A percentile compares a stretch with the other conserved stretches of the same genome.
These are phyloP conservation scores for Cheilosia scutellata DNA, from an alignment of 2,888 invertebrate genomes.

Conservation along the genomic window DNA sequence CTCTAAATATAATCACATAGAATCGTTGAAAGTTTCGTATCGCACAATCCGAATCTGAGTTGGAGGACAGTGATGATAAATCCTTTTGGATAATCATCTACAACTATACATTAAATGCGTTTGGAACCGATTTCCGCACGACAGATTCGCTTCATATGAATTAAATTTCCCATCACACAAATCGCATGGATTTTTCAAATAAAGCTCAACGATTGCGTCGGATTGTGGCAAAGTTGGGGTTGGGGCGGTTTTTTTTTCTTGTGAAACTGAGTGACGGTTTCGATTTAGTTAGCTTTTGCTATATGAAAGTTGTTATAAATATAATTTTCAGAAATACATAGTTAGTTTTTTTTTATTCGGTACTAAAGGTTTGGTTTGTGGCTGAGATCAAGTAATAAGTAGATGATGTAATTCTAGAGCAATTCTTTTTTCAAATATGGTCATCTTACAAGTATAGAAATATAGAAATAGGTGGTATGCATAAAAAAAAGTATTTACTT, in stretches of 20 bases:
- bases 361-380: too few species aligned
- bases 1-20: not conserved
- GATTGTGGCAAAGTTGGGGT: conserved; percentile 6
- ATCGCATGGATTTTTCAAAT: conserved; percentile 40
- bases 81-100: conserved; percentile 40
- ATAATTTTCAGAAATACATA: not conserved
- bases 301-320: not conserved
- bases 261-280: conserved; percentile 36
- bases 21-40: conserved; percentile 2
- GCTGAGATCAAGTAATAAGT: too few species aligned
- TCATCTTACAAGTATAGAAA: too few species aligned
- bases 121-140: conserved; percentile 58
- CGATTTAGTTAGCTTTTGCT: conserved; percentile 27
- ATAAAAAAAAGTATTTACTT: too few species aligned
- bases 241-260: not conserved
- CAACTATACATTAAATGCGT: conserved; percentile 28
- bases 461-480: too few species aligned
- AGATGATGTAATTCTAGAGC: too few species aligned
- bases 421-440: too few species aligned
- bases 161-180: conserved; percentile 34
- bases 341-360: too few species aligned
- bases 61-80: conserved; percentile 11
- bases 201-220: conserved; percentile 40
- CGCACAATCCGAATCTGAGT: not conserved
- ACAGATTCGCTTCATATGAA: conserved; percentile 37